Base-by-base conservation (phyloP, 2,888 invertebrate genomes). In the Azorinus chamasolen region DNA sequence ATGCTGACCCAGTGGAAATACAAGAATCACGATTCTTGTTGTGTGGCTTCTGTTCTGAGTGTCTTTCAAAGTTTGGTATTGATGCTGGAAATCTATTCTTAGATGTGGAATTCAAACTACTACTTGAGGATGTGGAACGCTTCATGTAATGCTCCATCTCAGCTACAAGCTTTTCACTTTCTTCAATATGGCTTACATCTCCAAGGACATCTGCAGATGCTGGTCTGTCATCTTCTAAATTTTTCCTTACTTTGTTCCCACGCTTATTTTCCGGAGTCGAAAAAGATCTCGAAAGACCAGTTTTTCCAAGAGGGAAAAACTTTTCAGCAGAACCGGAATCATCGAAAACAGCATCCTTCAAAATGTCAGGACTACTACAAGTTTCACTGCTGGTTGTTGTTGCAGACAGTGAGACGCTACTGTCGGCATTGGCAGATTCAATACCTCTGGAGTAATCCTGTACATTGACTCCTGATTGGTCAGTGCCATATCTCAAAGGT, bases 61-160 rank as follows among this genome's bases (percentile, higher is more conserved):
- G 72, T 37, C 68, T 72, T 27, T 83, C 81, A 48, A 79, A 76
- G 25, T 54, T 59, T 51, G 75, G 69, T 20, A 85, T 74, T 53
- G 69, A 58, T 27, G 86, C 84, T 2, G 89, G 89, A 64, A 89
- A 89, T 68, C 82, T 79, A 20, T 84, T 82, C 24, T 84, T 71
- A 16, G 39, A 39, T 18, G 46, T 48, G 22, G 66, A 62, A 2
- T 68, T 68, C 45, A 68, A 61, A 2, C 81, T 77, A 48, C 69
- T 77, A 43, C 80, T 69, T 2, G 82, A 79, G 24, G 84, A 82
- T 22, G 86, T 76, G 25, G 87, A 87, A 25, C 77, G 80, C 54
- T 81, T 86, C 77, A 90, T 85, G 55, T 91, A 91, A 48, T 84
- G 86, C 55, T 90, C 89, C 90, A 90, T 90, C 74, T 90, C 90